Conservation (phyloP, 2,888 invertebrate species). For the Uloborus plumipes region DNA sequence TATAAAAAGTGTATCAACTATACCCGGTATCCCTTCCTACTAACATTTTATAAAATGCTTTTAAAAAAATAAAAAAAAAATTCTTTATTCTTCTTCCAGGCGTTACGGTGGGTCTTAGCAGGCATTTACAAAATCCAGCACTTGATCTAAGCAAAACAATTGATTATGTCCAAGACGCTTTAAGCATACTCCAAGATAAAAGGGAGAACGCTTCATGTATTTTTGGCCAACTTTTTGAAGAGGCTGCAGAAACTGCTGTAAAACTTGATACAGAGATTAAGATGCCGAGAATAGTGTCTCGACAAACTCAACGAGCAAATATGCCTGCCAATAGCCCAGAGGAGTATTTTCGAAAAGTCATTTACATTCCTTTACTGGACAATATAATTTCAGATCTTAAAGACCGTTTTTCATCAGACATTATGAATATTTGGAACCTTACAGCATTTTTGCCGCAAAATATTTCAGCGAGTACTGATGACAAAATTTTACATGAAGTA, state of each 20-base stretch:
- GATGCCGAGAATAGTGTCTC: neutral
- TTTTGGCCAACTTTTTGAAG: neutral
- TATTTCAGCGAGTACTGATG: too few relatives aligned
- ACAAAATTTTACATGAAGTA: too few relatives aligned
- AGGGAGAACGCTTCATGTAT: neutral
- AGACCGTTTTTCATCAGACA: neutral
- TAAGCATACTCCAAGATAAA: neutral
- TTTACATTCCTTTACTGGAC: neutral
- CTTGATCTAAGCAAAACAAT: neutral
- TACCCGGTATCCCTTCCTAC: neutral
- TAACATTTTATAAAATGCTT: neutral
- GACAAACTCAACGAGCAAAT: neutral
- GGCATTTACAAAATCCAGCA: neutral
- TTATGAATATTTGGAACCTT: neutral
- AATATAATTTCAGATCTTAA: neutral
- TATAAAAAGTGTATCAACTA: neutral
- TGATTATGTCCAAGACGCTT: neutral
- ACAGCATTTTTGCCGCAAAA: too few relatives aligned
- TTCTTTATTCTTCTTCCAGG: neutral
- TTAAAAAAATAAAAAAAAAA: neutral
- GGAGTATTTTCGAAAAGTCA: neutral
- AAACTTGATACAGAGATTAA: neutral
- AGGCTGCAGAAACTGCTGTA: neutral
- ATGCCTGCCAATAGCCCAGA: neutral
- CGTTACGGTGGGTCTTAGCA: neutral